These are phyloP conservation scores for Chironomus tentans DNA, from an alignment of 2,888 invertebrate genomes.

Conservation along the genomic window DNA sequence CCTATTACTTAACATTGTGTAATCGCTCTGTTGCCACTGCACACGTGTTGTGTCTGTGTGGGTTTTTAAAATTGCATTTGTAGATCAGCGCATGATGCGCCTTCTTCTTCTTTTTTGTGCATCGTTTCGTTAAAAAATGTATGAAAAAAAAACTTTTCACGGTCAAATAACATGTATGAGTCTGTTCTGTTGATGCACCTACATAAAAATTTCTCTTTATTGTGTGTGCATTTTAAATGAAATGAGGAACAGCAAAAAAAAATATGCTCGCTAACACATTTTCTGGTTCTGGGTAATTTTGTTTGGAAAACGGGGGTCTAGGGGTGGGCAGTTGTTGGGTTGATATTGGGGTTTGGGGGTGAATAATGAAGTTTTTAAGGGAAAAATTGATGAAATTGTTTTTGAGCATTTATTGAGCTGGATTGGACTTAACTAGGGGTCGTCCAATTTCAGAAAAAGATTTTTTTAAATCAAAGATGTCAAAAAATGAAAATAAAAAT, in stretches of 20 bases:
- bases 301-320: too few relatives aligned
- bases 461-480: too few relatives aligned
- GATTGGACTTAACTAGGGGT: too few relatives aligned
- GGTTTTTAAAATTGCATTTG: background rate
- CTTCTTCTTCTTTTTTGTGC: background rate
- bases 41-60: background rate
- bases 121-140: too few relatives aligned
- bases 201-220: constrained; percentile 3
- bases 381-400: too few relatives aligned
- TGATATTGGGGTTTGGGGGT: too few relatives aligned
- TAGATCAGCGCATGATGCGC: background rate
- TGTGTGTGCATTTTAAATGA: too few relatives aligned
- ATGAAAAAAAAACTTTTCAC: constrained; percentile 8
- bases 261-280: constrained; percentile 15
- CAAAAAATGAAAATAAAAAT: too few relatives aligned
- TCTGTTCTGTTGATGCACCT: constrained; percentile 4
- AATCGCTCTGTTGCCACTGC: background rate
- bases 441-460: too few relatives aligned
- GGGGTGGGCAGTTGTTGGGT: too few relatives aligned
- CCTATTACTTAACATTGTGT: constrained; percentile 14
- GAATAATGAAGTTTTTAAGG: too few relatives aligned
- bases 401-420: too few relatives aligned
- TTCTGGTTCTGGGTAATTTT: background rate
- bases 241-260: background rate
- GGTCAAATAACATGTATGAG: constrained; percentile 19